Base-by-base conservation (phyloP, 2,113 vertebrate species). In the Ameiurus melas region DNA sequence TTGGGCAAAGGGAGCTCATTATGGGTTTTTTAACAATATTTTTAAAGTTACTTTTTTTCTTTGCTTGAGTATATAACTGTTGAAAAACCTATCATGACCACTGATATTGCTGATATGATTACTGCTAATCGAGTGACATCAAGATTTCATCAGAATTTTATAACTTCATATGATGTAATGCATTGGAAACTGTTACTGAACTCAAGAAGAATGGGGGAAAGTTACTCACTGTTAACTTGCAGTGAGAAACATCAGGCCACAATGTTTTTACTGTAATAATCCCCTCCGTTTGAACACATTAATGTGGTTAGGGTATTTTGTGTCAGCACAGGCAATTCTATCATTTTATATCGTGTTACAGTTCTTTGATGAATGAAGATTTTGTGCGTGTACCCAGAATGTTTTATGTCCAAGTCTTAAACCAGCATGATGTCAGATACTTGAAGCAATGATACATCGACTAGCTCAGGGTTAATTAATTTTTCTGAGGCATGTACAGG, bases 331-430 rank as follows among this genome's bases (percentile, higher is more conserved):
- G 86, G 84, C 89, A 64, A 86, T 86, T 89, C 89, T 78, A 86
- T 88, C 91, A 89, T 90, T 90, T 85, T 73, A 68, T 62, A 27
- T 82, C 39, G 57, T 62, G 3, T 13, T 81, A 4, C 60, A 89
- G 85, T 90, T 90, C 93, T 91, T 91, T 94, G 93, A 93, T 93
- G 92, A 94, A 92, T 66, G 60, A 90, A 89, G 47, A 92, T 92
- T 93, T 95, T 94, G 92, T 95, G 81, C 94, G 82, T 89, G 91
- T 89, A 89, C 91, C 73, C 79, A 13, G 93, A 94, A 92, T 90
- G 91, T 93, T 93, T 93, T 91, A 86, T 86, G 90, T 92, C 85
- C 91, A 88, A 79, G 75, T 43, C 88, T 91, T 91, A 93, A 94
- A 93, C 91, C 85, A 73, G 93, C 88, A 66, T 66, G 33, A 85